Evolutionary conservation across 2,888 invertebrate genomes (phyloP), one percentile per base, ranked within the genome.

Genomic region (Drosophila rubida): DNA sequence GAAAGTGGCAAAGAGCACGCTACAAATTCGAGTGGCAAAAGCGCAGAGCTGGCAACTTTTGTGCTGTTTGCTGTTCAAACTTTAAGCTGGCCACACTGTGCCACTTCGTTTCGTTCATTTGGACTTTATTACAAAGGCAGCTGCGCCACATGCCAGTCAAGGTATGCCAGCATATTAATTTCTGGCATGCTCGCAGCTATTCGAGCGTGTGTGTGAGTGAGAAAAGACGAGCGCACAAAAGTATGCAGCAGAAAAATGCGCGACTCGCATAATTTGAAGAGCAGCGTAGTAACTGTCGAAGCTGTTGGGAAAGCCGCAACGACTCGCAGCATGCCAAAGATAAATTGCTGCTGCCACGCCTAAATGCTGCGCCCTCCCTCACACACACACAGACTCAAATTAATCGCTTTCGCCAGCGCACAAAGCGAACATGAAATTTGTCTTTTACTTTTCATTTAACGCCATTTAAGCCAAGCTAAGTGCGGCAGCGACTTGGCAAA

Each of bases 201-300:
- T 35, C 1, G 58, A 8, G 46, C 30, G 49, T 37, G 45, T 32
- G 25, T 22, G 51, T 25, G 5, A 13, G 30, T 19, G 19, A 3
- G 23, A 14, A 22, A 32, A 61, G 39, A 35, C 59, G 41, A 50
- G 48, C 76, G 62, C 80, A 76, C 30, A 27, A 67, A 80, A 80
- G 74, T 80, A 85, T 80, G 80, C 80, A 74, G 57, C 74, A 57
- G 60, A 77, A 82, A 82, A 81, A 80, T 85, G 85, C 82, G 79
- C 79, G 75, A 80, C 74, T 61, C 80, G 82, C 76, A 80, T 85
- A 81, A 75, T 80, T 74, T 81, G 82, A 61, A 22, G 60, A 65
- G 50, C 72, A 50, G 50, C 39, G 39, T 14, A 65, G 77, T 19
- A n/a, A 30, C 19, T 19, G 25, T 39, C 14, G 7, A 22, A 25